These are phyloP conservation scores for Silurus glanis DNA, from an alignment of 2,113 vertebrate genomes.

Conservation along the genomic window DNA sequence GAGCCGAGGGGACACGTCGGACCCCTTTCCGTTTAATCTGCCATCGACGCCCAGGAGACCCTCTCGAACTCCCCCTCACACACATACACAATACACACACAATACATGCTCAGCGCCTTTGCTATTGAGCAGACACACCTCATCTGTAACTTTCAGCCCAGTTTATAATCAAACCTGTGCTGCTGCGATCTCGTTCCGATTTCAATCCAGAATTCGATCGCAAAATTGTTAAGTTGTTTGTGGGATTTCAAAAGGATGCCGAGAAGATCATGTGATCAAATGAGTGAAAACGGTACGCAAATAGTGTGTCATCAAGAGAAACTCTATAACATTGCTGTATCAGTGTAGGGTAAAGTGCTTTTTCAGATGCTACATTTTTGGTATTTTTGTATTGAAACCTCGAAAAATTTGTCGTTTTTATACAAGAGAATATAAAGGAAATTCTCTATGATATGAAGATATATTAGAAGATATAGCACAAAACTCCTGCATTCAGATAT, in stretches of 20 bases:
- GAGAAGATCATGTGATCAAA: not conserved
- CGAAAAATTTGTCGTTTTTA: not conserved
- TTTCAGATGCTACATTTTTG: not conserved
- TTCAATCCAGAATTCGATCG: not conserved
- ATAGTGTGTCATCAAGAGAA: not conserved
- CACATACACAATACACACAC: not conserved
- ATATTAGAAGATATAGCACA: not conserved
- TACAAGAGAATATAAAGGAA: not conserved
- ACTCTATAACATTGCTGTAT: too few species aligned
- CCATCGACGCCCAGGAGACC: constrained; percentile 93
- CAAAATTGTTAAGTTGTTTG: not conserved
- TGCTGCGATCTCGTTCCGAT: constrained; percentile 39
- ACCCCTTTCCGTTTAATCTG: constrained; percentile 97
- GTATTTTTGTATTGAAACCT: not conserved
- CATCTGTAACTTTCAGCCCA: constrained; percentile 81
- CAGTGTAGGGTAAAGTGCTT: not conserved
- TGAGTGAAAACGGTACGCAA: not conserved
- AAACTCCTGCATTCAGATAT: not conserved
- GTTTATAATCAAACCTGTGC: constrained; percentile 71
- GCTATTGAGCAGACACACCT: constrained; percentile 89
- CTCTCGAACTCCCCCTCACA: constrained; percentile 51
- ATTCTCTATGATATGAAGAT: not conserved
- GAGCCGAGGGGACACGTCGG: constrained; percentile 75
- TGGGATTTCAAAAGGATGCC: not conserved
- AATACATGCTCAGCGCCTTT: constrained; percentile 44